Percentiles rank a stretch among this genome's conserved stretches.
phyloP scores from a whole-genome alignment of 1,140 invertebrate species.

The Tetranychus urticae region DNA sequence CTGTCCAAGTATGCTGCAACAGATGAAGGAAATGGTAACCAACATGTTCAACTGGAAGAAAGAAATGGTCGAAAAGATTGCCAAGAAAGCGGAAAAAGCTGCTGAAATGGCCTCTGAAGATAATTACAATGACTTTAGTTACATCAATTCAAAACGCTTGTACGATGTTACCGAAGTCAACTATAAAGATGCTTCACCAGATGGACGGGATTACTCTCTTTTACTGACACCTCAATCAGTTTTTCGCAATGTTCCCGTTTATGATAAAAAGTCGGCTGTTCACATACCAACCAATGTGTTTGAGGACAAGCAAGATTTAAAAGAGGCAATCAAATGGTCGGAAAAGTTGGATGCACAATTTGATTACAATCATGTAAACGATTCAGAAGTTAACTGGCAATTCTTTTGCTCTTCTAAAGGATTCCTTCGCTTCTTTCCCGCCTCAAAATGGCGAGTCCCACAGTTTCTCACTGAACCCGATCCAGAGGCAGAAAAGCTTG shows the following conservation, averaged over 20 bases:
- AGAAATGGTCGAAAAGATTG: neutral
- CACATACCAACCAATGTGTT: conserved; percentile 85
- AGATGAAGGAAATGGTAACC: conserved; percentile 14
- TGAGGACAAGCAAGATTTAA: conserved; percentile 43
- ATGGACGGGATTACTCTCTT: neutral
- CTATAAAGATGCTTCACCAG: neutral
- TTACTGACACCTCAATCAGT: conserved; percentile 24
- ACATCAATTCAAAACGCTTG: neutral
- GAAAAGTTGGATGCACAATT: conserved; percentile 58
- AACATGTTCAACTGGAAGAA: conserved; percentile 1
- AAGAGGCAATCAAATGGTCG: conserved; percentile 61
- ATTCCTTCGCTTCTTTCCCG: conserved; percentile 73
- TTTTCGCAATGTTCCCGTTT: conserved; percentile 39
- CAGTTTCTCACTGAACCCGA: neutral
- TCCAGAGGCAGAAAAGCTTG: conserved; percentile 22
- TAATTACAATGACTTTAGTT: neutral
- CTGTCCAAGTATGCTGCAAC: conserved; percentile 13
- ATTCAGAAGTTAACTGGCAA: conserved; percentile 77
- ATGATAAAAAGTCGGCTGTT: conserved; percentile 55
- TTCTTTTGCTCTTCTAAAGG: conserved; percentile 81
- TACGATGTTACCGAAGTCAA: neutral
- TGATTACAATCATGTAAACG: conserved; percentile 52
- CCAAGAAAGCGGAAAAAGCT: neutral
- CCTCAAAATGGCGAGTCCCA: conserved; percentile 2
- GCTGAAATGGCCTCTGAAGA: neutral